Evolutionary conservation across 2,888 invertebrate genomes (phyloP).

Genomic region (Abrostola triplasia): DNA sequence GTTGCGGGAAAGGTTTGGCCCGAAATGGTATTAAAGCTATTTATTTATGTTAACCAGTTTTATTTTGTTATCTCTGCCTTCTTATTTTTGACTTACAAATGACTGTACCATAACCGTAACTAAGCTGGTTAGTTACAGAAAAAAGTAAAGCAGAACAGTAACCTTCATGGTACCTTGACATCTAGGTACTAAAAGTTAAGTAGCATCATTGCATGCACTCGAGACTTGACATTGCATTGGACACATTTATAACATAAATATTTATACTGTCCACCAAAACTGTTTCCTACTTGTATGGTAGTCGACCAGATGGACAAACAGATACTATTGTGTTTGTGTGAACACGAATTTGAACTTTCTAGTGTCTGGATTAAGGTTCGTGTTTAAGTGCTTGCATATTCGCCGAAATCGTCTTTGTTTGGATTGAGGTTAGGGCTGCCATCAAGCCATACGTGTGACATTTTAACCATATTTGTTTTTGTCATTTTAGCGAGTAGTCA

Average conservation of each 20-base stretch:
- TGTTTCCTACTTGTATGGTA: conserved; percentile 35
- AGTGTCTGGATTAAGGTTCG: not conserved
- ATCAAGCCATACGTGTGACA: not conserved
- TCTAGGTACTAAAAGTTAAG: not conserved
- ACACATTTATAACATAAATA: conserved; percentile 43
- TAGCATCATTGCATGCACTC: conserved; percentile 5
- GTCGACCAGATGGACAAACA: conserved; percentile 28
- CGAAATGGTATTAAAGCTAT: too few species aligned
- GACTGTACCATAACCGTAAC: too few species aligned
- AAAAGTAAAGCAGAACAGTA: not conserved
- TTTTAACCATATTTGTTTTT: too few species aligned
- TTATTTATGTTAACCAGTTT: too few species aligned
- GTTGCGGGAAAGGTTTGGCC: too few species aligned
- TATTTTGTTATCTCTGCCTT: too few species aligned
- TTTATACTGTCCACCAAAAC: conserved; percentile 44
- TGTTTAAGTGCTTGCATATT: conserved; percentile 1
- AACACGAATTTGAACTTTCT: conserved; percentile 4
- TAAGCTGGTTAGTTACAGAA: too few species aligned
- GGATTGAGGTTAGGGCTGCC: conserved; percentile 34
- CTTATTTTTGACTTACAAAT: too few species aligned
- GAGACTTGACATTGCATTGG: conserved; percentile 25
- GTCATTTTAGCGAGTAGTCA: too few species aligned
- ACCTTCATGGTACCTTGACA: not conserved
- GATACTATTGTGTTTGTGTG: conserved; percentile 21
- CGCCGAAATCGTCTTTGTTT: conserved; percentile 44